Base-by-base conservation (phyloP, 2,113 vertebrate species). In the Elaphurus davidianus region DNA sequence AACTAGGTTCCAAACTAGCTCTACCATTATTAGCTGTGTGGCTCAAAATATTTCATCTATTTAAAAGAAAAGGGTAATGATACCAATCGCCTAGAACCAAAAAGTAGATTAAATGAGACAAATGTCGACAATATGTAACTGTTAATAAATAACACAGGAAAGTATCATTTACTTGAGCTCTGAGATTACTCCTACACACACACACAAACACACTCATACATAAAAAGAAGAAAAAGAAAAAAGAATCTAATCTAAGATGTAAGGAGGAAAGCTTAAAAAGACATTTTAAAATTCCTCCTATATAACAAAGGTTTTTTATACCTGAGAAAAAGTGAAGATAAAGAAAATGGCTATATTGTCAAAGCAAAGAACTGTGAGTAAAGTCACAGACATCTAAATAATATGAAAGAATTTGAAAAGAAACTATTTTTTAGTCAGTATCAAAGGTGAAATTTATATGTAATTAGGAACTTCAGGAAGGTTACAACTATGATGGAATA, bases 391-490 rank as follows among this genome's bases (percentile, higher is more conserved):
- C 36, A 79, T 84, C 52, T 90, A 94, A 93, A 45, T 64, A 94
- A 74, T 47, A 92, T 33, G 74, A 90, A 93, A 30, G 54, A 90
- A 87, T 54, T 16, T 60, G 30, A 81, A 87, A 87, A 96, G 47
- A 81, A 97, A 67, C 43, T 81, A 86, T 54, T 93, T 95, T 78
- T 93, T n/a, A 87, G 33, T 84, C 30, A 94, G 30, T 59, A 93
- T 74, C 47, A 91, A 71, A 88, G 36, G 84, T 30, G 36, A 96
- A 85, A 23, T 89, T 33, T 47, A 19, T 23, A 60, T 33, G 12
- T 67, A 89, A 91, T 91, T 81, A 97, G 78, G 28, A 62, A 10
- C 27, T 64, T 15, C 28, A 67, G 1, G 13, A 19, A 92, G 2
- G 23, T 50, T 43, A 8, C 76, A 67, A 59, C 40, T 79, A 71